These are phyloP conservation scores for Hirtodrosophila trivittata DNA, from an alignment of 2,888 invertebrate genomes.

Conservation along the genomic window DNA sequence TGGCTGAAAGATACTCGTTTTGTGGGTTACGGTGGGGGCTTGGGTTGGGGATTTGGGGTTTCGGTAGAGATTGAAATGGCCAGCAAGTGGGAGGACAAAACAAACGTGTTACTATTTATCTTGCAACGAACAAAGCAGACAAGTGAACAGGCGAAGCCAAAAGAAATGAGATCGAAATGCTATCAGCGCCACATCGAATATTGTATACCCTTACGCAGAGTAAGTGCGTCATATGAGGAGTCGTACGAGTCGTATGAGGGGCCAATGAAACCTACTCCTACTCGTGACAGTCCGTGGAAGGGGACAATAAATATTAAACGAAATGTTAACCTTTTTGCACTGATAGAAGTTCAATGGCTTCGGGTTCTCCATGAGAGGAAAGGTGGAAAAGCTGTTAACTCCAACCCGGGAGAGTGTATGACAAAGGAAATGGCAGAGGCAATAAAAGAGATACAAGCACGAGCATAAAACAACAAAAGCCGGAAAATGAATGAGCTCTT, in stretches of 20 bases:
- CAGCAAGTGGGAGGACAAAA: conserved; percentile 15
- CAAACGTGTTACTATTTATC: conserved; percentile 73
- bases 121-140: conserved; percentile 53
- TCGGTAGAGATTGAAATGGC: not conserved
- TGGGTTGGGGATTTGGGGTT: no score
- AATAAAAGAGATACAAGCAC: conserved; percentile 64
- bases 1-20: conserved; percentile 30
- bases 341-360: no score
- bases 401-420: conserved; percentile 32
- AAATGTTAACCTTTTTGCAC: no score
- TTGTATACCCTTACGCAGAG: conserved; percentile 12
- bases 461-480: conserved; percentile 65
- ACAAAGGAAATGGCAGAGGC: conserved; percentile 49
- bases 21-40: conserved; percentile 10
- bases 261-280: no score
- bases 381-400: conserved; percentile 12
- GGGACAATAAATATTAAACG: no score
- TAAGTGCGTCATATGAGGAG: not conserved
- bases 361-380: no score
- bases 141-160: conserved; percentile 9
- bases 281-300: no score
- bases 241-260: no score
- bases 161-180: conserved; percentile 9
- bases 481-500: conserved; percentile 60
- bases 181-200: conserved; percentile 3